phyloP scores from a whole-genome alignment of 1,140 invertebrate genomes.

The Sitophilus oryzae region DNA sequence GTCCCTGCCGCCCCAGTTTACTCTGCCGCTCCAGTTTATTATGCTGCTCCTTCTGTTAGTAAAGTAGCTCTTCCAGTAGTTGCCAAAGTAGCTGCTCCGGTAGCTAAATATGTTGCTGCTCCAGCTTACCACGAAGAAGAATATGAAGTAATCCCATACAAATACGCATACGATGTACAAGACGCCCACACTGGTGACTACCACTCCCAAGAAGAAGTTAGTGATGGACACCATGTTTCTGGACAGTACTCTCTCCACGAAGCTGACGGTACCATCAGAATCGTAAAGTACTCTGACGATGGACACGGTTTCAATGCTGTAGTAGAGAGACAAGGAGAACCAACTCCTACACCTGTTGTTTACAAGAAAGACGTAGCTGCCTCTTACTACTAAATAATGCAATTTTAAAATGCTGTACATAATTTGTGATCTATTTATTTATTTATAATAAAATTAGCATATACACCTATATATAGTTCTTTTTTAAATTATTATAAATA shows the following conservation, averaged over 20 bases:
- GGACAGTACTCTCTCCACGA: slow-evolving; percentile 45
- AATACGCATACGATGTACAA: slow-evolving; percentile 50
- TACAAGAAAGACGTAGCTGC: slow-evolving; percentile 44
- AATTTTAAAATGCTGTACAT: too few relatives aligned
- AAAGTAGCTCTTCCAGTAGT: slow-evolving; percentile 26
- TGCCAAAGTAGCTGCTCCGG: slow-evolving; percentile 17
- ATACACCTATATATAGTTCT: too few relatives aligned
- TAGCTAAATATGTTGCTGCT: slow-evolving; percentile 34
- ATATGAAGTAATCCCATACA: slow-evolving; percentile 44
- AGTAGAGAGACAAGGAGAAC: slow-evolving; percentile 45
- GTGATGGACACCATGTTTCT: slow-evolving; percentile 32
- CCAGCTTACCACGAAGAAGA: slow-evolving; percentile 42
- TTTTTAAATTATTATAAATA: too few relatives aligned
- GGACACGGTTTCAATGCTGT: slow-evolving; percentile 58
- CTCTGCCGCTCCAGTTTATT: slow-evolving; percentile 22
- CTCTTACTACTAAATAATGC: slow-evolving; percentile 1
- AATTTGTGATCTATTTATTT: too few relatives aligned
- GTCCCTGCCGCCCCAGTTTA: slow-evolving; percentile 18
- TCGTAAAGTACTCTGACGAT: slow-evolving; percentile 65
- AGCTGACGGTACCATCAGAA: slow-evolving; percentile 52
- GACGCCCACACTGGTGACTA: slow-evolving; percentile 53
- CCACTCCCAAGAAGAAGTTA: slow-evolving; percentile 49
- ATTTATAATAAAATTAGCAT: too few relatives aligned
- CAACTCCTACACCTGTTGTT: slow-evolving; percentile 24
- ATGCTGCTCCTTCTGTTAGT: slow-evolving; percentile 27